phyloP scores from a whole-genome alignment of 2,113 vertebrate genomes.

The Psittacula cyanocephala region DNA sequence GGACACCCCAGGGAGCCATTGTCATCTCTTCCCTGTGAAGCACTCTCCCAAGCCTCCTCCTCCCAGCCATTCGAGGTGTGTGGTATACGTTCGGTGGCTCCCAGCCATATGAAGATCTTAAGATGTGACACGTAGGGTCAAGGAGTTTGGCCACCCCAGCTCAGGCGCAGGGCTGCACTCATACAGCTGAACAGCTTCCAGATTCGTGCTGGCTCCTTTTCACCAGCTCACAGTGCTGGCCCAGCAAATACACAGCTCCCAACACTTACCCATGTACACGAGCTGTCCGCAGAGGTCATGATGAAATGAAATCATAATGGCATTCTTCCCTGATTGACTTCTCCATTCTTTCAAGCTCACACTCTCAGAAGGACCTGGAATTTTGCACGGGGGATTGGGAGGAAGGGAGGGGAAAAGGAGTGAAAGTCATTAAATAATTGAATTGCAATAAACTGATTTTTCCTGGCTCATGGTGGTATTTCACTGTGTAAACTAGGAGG shows the following conservation, averaged over 20 bases:
- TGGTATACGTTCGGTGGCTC: background rate
- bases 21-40: slow-evolving; percentile 12
- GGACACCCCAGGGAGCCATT: background rate
- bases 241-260: background rate
- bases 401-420: background rate
- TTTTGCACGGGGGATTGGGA: background rate
- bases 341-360: background rate
- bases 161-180: background rate
- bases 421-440: slow-evolving; percentile 69
- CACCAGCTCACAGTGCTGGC: background rate
- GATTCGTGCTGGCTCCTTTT: background rate
- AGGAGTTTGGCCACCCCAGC: background rate
- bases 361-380: slow-evolving; percentile 19
- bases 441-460: slow-evolving; percentile 71
- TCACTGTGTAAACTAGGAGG: slow-evolving; percentile 64
- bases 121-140: background rate
- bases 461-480: slow-evolving; percentile 66
- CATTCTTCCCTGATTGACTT: background rate
- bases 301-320: background rate
- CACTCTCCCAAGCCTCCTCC: background rate
- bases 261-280: background rate
- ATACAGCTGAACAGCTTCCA: background rate
- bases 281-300: background rate
- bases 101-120: background rate
- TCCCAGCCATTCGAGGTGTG: background rate